phyloP scores from a whole-genome alignment of 2,797 vertebrate species.

The Centropyge bicolor region DNA sequence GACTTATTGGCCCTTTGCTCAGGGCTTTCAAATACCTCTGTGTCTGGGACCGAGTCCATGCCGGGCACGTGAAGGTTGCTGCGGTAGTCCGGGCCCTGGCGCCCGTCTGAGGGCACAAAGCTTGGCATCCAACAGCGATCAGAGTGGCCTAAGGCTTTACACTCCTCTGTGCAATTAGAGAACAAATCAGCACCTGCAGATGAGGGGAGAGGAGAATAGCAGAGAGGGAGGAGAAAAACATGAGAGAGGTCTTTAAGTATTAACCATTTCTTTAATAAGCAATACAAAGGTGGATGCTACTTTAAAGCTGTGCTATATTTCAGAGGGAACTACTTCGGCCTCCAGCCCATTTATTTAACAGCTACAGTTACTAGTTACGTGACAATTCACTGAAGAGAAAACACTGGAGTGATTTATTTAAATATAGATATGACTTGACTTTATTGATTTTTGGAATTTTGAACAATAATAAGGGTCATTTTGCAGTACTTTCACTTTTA shows the following conservation, averaged over 20 bases:
- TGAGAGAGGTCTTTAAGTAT: neutral
- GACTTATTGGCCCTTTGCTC: conserved; percentile 89
- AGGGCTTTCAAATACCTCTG: conserved; percentile 90
- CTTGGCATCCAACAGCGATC: conserved; percentile 99
- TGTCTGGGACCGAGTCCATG: conserved; percentile 98
- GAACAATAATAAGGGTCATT: neutral
- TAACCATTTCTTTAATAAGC: neutral
- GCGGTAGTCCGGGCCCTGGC: conserved; percentile 96
- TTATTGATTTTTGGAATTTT: too few relatives aligned
- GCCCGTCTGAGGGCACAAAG: conserved; percentile 93
- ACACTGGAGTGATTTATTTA: too few relatives aligned
- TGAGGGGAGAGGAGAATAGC: conserved; percentile 15
- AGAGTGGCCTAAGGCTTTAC: conserved; percentile 98
- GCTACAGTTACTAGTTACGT: too few relatives aligned
- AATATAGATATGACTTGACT: too few relatives aligned
- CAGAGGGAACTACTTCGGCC: too few relatives aligned
- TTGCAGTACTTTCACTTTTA: neutral
- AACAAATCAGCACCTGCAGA: conserved; percentile 93
- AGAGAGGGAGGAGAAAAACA: conserved; percentile 37
- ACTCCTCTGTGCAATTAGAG: conserved; percentile 99
- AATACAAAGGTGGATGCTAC: neutral
- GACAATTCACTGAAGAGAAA: too few relatives aligned
- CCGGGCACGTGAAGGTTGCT: conserved; percentile 99
- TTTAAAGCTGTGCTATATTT: too few relatives aligned
- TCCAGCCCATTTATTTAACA: too few relatives aligned